Evolutionary conservation across 2,797 vertebrate genomes (phyloP), one percentile per base, ranked within the genome.

Genomic region (Centropyge bicolor): DNA sequence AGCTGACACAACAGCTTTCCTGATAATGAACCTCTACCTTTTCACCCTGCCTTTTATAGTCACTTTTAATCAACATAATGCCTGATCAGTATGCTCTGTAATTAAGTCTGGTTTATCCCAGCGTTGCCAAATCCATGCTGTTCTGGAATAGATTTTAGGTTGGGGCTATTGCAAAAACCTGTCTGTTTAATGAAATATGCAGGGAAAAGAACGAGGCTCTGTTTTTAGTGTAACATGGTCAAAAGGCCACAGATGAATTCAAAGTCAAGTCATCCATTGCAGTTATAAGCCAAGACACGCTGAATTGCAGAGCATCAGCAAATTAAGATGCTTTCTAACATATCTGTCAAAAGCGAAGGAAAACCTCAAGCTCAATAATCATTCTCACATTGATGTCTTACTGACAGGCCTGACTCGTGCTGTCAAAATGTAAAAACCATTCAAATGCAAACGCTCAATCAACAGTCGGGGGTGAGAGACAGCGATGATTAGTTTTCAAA

Each of bases 31-130:
- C 46, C 62, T 73, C 52, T 74, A 43, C 24, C 56, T 80, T 86
- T 78, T 76, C 71, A 74, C 45, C 48, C 67, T 56, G 19, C 51
- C 11, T 54, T 70, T 79, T 60, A 59, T 35, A 31, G 62, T 61
- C n/a, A 43, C 61, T 79, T 86, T 81, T 72, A 79, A 88, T 89
- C 81, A 83, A 48, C 66, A 51, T 72, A 81, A 74, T 78, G 64
- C 52, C 63, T 49, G 40, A 74, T 80, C 75, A 20, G 12, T 74
- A 41, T 78, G 64, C 52, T 11, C n/a, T 63, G 31, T 59, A 36
- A 77, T 78, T 56, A 70, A 22, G 38, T 59, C 56, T 59, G 66
- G 16, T 65, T 85, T 74, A 66, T 71, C 27, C 49, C 3, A 0
- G n/a, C 6, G 1, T 51, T 72, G 48, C 65, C 57, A 70, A 20